These are phyloP conservation scores for Venusia cambrica DNA, from an alignment of 2,888 invertebrate species.

Conservation along the genomic window DNA sequence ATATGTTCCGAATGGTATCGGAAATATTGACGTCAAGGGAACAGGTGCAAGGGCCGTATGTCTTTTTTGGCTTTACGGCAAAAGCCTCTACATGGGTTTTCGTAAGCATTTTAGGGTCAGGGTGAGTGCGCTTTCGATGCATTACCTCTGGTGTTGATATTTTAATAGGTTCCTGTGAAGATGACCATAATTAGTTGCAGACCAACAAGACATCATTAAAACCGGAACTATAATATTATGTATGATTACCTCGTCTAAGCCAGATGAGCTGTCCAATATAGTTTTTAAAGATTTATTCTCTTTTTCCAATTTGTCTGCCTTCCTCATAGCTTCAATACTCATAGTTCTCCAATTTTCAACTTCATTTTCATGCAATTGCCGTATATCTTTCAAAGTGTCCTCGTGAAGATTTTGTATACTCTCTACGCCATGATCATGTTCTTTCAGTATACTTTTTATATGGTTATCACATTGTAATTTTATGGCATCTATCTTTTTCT, in stretches of 20 bases:
- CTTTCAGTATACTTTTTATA: slow-evolving; percentile 72
- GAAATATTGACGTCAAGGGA: slow-evolving; percentile 62
- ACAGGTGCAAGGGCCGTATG: slow-evolving; percentile 65
- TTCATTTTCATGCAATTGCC: slow-evolving; percentile 74
- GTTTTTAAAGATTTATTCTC: slow-evolving; percentile 54
- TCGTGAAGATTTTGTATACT: slow-evolving; percentile 78
- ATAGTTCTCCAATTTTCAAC: slow-evolving; percentile 68
- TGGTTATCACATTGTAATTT: slow-evolving; percentile 79
- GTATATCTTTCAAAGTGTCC: slow-evolving; percentile 69
- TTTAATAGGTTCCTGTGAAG: slow-evolving; percentile 50
- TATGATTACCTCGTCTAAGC: slow-evolving; percentile 48
- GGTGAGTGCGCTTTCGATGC: slow-evolving; percentile 39
- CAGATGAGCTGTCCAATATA: slow-evolving; percentile 30
- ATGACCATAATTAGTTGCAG: slow-evolving; percentile 3
- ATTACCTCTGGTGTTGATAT: slow-evolving; percentile 41
- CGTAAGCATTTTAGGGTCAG: slow-evolving; percentile 48
- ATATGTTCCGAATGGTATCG: slow-evolving; percentile 68
- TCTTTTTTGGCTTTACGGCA: slow-evolving; percentile 56
- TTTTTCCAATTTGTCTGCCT: slow-evolving; percentile 62
- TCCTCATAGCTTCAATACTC: slow-evolving; percentile 70
- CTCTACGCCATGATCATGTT: slow-evolving; percentile 78
- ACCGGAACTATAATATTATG: neutral
- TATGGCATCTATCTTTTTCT: slow-evolving; percentile 64
- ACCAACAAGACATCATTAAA: too few species aligned
- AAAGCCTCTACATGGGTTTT: slow-evolving; percentile 65